Percentiles rank a stretch among this genome's conserved stretches.
Evolutionary conservation across 2,888 invertebrate species (phyloP).

Genomic region (Dioctria rufipes): DNA sequence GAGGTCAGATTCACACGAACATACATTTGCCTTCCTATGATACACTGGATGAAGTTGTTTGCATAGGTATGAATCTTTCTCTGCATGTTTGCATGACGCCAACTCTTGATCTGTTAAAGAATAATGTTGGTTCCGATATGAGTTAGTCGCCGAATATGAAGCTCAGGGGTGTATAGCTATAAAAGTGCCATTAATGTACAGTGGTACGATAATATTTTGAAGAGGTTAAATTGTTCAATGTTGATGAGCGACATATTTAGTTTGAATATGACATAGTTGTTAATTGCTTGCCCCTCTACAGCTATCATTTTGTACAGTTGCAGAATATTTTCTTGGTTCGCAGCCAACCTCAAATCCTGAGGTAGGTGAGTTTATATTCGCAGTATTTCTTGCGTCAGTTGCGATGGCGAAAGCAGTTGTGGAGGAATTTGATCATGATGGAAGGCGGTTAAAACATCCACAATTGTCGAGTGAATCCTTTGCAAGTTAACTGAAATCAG

Average conservation of each 20-base stretch:
- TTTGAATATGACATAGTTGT: neutral
- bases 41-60: neutral
- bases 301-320: neutral
- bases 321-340: neutral
- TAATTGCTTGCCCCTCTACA: neutral
- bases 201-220: neutral
- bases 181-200: neutral
- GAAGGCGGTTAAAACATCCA: neutral
- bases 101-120: neutral
- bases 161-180: neutral
- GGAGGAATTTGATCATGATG: neutral
- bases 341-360: neutral
- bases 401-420: neutral
- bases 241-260: neutral
- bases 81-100: neutral
- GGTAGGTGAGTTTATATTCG: neutral
- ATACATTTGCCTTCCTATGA: neutral
- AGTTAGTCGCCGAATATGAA: neutral
- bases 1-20: neutral
- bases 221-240: neutral
- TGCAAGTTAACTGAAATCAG: neutral
- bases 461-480: neutral
- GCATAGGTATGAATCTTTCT: neutral
- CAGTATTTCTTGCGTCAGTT: neutral
- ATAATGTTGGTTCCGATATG: neutral